phyloP scores from a whole-genome alignment of 2,888 invertebrate genomes.

The Petrophora chlorosata region DNA sequence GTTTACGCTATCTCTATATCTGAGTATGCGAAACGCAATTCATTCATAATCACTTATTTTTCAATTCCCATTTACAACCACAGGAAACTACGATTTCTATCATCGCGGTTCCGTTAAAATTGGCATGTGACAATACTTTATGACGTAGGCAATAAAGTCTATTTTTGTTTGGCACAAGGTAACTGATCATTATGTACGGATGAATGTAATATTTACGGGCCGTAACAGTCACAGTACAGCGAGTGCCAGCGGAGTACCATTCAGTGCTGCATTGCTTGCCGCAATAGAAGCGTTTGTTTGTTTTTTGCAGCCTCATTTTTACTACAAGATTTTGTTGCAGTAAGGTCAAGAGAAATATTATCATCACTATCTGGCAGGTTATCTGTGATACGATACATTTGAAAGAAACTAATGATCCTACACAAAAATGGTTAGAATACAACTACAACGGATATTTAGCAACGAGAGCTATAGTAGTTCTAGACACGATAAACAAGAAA shows the following conservation, averaged over 20 bases:
- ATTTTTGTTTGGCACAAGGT: constrained; percentile 42
- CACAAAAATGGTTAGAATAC: constrained; percentile 5
- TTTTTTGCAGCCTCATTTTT: constrained; percentile 45
- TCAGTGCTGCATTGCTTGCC: constrained; percentile 59
- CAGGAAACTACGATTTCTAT: constrained; percentile 75
- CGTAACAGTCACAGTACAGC: constrained; percentile 69
- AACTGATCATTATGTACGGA: constrained; percentile 66
- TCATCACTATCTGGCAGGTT: background rate
- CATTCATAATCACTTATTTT: constrained; percentile 48
- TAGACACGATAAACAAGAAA: no score
- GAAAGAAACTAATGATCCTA: background rate
- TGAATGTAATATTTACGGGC: constrained; percentile 59
- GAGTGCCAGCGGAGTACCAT: constrained; percentile 53
- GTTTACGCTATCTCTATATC: no score
- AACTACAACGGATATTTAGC: no score
- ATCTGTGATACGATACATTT: background rate
- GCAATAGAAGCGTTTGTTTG: constrained; percentile 59
- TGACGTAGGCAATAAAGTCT: constrained; percentile 41
- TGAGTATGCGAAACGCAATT: constrained; percentile 38
- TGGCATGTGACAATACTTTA: constrained; percentile 36
- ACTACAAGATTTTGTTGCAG: background rate
- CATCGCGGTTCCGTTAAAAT: constrained; percentile 53
- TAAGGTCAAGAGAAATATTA: background rate
- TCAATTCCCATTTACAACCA: constrained; percentile 60
- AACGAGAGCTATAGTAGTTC: no score